Base-by-base conservation (phyloP, 2,797 vertebrate species). In the Scomberomorus guttatus region DNA sequence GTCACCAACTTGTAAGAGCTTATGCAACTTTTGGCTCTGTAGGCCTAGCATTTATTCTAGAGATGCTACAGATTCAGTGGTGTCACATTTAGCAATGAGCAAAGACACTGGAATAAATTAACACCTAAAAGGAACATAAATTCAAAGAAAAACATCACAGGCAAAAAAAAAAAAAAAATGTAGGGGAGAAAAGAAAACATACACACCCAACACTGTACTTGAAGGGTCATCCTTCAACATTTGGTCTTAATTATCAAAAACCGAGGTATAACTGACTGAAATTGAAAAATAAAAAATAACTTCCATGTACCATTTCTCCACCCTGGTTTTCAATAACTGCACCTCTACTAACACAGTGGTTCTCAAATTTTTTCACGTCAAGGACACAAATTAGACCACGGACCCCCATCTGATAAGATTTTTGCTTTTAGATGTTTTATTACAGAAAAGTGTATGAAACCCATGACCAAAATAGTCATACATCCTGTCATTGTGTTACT, bases 221-320 rank as follows among this genome's bases (percentile, higher is more conserved):
- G 13, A 72, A 80, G 37, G 20, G 14, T 69, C 27, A 72, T 56
- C 12, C 14, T 86, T 86, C 27, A 82, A 82, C 54, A 88, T 88
- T 91, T 92, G 89, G 88, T 93, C 89, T 79, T 61, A 46, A 75
- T 81, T 15, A 76, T 75, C 37, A 82, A 59, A 71, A 80, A 84
- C 0, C 80, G 85, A 88, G 77, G 80, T 79, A 86, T 79, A 81
- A 65, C 4, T 22, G n/a, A 76, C n/a, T 67, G 46, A 77, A 85
- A 80, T 7, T 42, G 12, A 52, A 67, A 24, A 42, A 68, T 64
- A 75, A 50, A 50, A 50, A 50, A 50, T 15, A 8, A 50, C 18
- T 50, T 51, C 12, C 12, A 54, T 1, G 48, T 68, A 81, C 62
- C 64, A 22, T 48, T 25, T 46, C 14, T 59, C 52, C 69, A 29